Percentiles rank a stretch among this genome's conserved stretches.
Evolutionary conservation across 2,888 invertebrate species (phyloP).

Genomic region (Drosophila austrosaltans): DNA sequence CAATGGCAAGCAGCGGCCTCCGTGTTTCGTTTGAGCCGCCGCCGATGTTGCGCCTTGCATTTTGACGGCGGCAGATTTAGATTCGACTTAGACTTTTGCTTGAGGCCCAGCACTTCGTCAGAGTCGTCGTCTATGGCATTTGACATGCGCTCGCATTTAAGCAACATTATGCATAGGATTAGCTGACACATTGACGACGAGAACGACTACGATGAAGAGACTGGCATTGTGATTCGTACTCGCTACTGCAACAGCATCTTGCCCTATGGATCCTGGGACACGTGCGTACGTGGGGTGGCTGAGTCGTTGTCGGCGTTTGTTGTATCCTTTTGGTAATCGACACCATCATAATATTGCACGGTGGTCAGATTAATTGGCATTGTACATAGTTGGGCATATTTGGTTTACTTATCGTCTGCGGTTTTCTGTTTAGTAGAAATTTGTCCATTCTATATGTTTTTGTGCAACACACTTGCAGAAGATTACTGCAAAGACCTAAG

Average conservation of each 20-base stretch:
- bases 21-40: constrained; percentile 59
- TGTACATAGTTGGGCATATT: constrained; percentile 53
- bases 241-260: constrained; percentile 25
- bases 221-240: not conserved
- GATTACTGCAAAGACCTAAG: not conserved
- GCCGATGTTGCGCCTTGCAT: constrained; percentile 59
- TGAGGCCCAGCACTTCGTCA: not conserved
- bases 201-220: not conserved
- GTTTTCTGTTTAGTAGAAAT: constrained; percentile 12
- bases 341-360: constrained; percentile 69
- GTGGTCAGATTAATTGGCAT: constrained; percentile 63
- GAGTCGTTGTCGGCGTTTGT: constrained; percentile 47
- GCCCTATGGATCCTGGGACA: constrained; percentile 35
- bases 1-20: constrained; percentile 53
- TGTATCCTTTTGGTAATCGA: constrained; percentile 68
- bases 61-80: constrained; percentile 78
- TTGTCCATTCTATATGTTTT: not conserved
- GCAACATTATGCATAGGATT: constrained; percentile 75
- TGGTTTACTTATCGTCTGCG: constrained; percentile 43
- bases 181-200: constrained; percentile 45
- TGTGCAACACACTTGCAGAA: constrained; percentile 24
- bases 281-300: constrained; percentile 59
- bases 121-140: constrained; percentile 28
- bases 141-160: constrained; percentile 70
- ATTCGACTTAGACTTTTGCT: constrained; percentile 25